A percentile compares a stretch with the other conserved stretches of the same genome.
These are phyloP conservation scores for Delphinapterus leucas DNA, from an alignment of 2,113 vertebrate species.

Conservation along the genomic window DNA sequence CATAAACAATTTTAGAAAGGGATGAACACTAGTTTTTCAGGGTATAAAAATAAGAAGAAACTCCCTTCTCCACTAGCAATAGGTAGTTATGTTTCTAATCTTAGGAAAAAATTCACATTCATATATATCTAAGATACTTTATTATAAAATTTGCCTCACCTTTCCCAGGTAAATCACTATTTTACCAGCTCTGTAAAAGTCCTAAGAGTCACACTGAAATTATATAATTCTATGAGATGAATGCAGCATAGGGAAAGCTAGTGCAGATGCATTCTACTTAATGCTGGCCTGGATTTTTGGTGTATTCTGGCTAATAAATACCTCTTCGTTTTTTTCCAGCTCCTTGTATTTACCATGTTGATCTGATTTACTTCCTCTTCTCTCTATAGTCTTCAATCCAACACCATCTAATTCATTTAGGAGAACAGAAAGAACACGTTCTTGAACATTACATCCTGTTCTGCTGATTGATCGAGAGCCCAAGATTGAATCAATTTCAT, in stretches of 20 bases:
- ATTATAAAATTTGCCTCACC: background rate
- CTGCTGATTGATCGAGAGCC: conserved; percentile 85
- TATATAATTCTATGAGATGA: background rate
- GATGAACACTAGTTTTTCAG: background rate
- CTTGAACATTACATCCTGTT: conserved; percentile 84
- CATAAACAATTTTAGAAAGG: background rate
- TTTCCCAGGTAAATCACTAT: background rate
- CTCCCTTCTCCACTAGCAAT: background rate
- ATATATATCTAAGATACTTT: background rate
- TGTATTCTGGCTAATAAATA: conserved; percentile 62
- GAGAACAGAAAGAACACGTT: conserved; percentile 92
- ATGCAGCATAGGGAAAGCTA: background rate
- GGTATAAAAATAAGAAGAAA: background rate
- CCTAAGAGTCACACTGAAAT: background rate
- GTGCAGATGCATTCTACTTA: background rate
- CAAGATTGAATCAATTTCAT: conserved; percentile 95
- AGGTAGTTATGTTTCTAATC: background rate
- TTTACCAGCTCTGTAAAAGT: background rate
- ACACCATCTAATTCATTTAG: conserved; percentile 96
- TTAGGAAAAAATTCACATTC: background rate
- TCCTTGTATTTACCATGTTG: conserved; percentile 81
- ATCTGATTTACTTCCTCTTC: conserved; percentile 83
- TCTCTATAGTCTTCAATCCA: conserved; percentile 89
- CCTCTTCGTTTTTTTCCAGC: conserved; percentile 76
- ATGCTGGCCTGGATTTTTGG: background rate